These are phyloP conservation scores for Megaleporinus macrocephalus DNA, from an alignment of 2,113 vertebrate species.

Conservation along the genomic window DNA sequence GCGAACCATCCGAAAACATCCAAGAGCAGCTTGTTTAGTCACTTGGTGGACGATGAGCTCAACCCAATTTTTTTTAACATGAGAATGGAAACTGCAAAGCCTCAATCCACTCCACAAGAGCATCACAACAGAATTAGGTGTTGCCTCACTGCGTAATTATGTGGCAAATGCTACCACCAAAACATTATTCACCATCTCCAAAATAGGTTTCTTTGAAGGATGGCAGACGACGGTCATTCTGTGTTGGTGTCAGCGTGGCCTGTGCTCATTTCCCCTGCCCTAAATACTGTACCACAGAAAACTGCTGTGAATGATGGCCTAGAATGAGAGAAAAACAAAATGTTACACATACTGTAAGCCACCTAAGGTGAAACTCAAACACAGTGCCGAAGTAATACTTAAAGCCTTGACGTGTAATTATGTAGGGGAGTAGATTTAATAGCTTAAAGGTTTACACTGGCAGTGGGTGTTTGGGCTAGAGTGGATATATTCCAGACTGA, in stretches of 20 bases:
- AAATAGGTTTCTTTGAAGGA: background rate
- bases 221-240: background rate
- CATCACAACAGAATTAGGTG: background rate
- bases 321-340: background rate
- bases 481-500: background rate
- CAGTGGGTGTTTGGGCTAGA: constrained; percentile 9
- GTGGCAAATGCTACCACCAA: constrained; percentile 5
- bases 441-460: constrained; percentile 16
- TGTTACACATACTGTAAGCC: background rate
- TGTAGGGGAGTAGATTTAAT: background rate
- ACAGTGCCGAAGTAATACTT: background rate
- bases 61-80: constrained; percentile 8
- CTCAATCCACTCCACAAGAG: background rate
- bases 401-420: constrained; percentile 10
- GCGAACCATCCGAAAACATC: background rate
- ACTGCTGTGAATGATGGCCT: background rate
- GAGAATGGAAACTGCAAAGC: background rate
- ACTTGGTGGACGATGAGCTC: background rate
- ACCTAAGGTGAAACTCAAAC: background rate
- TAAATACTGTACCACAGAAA: constrained; percentile 7
- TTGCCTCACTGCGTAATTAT: constrained; percentile 7
- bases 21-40: background rate
- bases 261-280: background rate
- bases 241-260: background rate
- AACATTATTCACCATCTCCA: background rate